Conservation (phyloP, 2,888 invertebrate species). For the Synanthedon tipuliformis region DNA sequence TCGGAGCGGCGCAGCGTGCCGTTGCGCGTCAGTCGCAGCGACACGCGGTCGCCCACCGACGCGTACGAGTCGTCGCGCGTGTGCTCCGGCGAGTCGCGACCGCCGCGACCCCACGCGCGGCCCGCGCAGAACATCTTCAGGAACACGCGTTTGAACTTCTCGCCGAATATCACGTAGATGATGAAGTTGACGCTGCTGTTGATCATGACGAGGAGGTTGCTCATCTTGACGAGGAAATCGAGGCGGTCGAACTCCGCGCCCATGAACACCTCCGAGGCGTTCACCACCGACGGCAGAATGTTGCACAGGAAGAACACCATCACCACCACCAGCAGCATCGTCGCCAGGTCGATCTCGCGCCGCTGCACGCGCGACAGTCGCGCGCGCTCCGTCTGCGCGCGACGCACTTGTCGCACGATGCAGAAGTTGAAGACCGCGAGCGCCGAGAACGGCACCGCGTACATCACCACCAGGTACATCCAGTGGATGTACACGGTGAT, state of each 20-base stretch:
- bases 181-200: constrained; percentile 98
- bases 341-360: constrained; percentile 92
- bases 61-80: constrained; percentile 87
- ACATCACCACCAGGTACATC: constrained; percentile 94
- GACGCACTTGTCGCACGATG: constrained; percentile 90
- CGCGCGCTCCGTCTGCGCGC: constrained; percentile 90
- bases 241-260: constrained; percentile 49
- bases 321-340: constrained; percentile 95
- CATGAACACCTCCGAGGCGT: constrained; percentile 84
- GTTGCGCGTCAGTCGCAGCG: constrained; percentile 70
- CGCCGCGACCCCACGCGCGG: constrained; percentile 58
- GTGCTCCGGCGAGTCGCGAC: constrained; percentile 70
- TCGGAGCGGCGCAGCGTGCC: constrained; percentile 48
- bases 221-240: constrained; percentile 80
- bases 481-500: constrained; percentile 91
- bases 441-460: constrained; percentile 90
- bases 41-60: constrained; percentile 81
- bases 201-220: constrained; percentile 93
- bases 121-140: constrained; percentile 81
- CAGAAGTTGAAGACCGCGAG: constrained; percentile 90
- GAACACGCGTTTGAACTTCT: constrained; percentile 93
- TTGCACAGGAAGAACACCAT: constrained; percentile 95
- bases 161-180: constrained; percentile 97
- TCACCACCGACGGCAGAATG: constrained; percentile 85
- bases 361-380: constrained; percentile 89